phyloP scores from a whole-genome alignment of 1,140 invertebrate genomes.

The Drosophila ogumai region DNA sequence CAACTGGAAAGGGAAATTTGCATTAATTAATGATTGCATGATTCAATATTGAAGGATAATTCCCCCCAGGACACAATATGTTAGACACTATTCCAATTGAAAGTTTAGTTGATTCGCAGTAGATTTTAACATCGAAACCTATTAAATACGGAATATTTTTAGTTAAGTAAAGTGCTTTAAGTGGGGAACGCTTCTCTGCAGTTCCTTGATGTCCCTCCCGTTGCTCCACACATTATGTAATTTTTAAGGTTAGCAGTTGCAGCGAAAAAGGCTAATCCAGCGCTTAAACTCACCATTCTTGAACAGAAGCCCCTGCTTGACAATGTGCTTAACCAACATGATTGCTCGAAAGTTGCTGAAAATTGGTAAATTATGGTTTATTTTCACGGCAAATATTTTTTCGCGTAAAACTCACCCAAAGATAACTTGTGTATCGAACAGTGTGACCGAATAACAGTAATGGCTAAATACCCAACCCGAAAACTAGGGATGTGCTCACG shows the following conservation, averaged over 20 bases:
- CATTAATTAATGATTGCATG: background rate
- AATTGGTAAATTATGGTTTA: constrained; percentile 22
- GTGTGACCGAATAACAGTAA: constrained; percentile 14
- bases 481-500: background rate
- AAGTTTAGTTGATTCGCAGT: background rate
- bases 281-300: constrained; percentile 71
- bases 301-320: constrained; percentile 79
- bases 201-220: constrained; percentile 17
- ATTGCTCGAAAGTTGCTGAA: constrained; percentile 59
- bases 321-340: constrained; percentile 83
- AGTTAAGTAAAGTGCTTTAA: background rate
- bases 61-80: too few relatives aligned
- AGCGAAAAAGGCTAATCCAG: background rate
- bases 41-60: background rate
- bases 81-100: background rate
- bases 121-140: background rate
- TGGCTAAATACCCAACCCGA: background rate
- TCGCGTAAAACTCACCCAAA: constrained; percentile 49
- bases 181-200: background rate
- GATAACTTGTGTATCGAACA: constrained; percentile 44
- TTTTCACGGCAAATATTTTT: constrained; percentile 32
- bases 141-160: background rate
- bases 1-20: constrained; percentile 50
- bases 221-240: constrained; percentile 70
- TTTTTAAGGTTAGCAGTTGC: constrained; percentile 77